These are phyloP conservation scores for Aleiodes leptofemur DNA, from an alignment of 2,888 invertebrate species.

Conservation along the genomic window DNA sequence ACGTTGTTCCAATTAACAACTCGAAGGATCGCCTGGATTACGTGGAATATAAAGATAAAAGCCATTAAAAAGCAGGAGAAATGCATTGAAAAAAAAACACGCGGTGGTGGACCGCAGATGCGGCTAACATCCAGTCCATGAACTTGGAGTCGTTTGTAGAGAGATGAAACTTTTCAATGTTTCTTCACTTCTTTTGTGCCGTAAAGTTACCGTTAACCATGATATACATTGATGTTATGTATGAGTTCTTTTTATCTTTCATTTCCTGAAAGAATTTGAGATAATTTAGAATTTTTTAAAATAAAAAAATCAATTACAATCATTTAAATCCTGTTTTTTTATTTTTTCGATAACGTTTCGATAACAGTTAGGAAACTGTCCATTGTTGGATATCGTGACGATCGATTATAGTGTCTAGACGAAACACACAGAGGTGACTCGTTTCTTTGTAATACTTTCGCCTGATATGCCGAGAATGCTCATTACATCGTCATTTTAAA, in stretches of 20 bases:
- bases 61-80: conserved; percentile 7
- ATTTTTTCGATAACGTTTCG: conserved; percentile 4
- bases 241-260: not conserved
- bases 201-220: conserved; percentile 11
- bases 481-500: not conserved
- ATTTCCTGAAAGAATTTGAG: not conserved
- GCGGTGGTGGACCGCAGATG: conserved; percentile 25
- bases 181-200: not conserved
- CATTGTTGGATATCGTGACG: conserved; percentile 3
- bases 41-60: conserved; percentile 36
- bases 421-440: not conserved
- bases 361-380: conserved; percentile 13
- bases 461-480: conserved; percentile 18
- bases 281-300: too few species aligned
- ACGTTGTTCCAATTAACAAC: conserved; percentile 43
- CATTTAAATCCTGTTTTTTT: too few species aligned
- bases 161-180: not conserved
- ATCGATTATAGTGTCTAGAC: conserved; percentile 43
- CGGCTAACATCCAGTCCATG: not conserved
- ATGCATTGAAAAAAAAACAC: conserved; percentile 8
- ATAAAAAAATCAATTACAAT: not conserved
- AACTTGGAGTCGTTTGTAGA: conserved; percentile 16
- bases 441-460: conserved; percentile 30
- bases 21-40: conserved; percentile 28
- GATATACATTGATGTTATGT: not conserved